Evolutionary conservation across 2,888 invertebrate genomes (phyloP).

Genomic region (Mactromeris polynyma): DNA sequence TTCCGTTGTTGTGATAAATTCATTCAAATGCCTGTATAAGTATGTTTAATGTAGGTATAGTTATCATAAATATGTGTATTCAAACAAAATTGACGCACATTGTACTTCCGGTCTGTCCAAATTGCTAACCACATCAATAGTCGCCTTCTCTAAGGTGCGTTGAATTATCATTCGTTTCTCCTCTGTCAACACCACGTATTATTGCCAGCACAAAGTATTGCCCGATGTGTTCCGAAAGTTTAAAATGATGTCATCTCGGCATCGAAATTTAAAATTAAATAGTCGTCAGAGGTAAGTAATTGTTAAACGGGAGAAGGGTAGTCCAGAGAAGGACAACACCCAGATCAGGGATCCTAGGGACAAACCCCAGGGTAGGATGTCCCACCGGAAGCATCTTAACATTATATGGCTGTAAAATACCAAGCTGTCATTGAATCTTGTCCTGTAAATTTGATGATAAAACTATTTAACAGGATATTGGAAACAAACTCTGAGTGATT

Average conservation of each 20-base stretch:
- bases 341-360: too few relatives aligned
- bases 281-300: too few relatives aligned
- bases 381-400: too few relatives aligned
- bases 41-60: neutral
- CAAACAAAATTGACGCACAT: neutral
- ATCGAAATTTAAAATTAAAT: too few relatives aligned
- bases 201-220: neutral
- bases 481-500: too few relatives aligned
- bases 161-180: neutral
- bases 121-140: neutral
- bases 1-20: neutral
- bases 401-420: too few relatives aligned
- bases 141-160: neutral
- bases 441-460: too few relatives aligned
- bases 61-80: neutral
- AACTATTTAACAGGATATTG: too few relatives aligned
- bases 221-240: neutral
- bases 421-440: too few relatives aligned
- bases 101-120: slow-evolving; percentile 6
- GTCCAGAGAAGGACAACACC: too few relatives aligned
- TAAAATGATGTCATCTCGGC: neutral
- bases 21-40: neutral
- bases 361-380: too few relatives aligned
- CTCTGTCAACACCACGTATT: neutral
- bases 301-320: too few relatives aligned